These are phyloP conservation scores for Caenorhabditis sulstoni DNA, from an alignment of 2,888 invertebrate genomes.

Conservation along the genomic window DNA sequence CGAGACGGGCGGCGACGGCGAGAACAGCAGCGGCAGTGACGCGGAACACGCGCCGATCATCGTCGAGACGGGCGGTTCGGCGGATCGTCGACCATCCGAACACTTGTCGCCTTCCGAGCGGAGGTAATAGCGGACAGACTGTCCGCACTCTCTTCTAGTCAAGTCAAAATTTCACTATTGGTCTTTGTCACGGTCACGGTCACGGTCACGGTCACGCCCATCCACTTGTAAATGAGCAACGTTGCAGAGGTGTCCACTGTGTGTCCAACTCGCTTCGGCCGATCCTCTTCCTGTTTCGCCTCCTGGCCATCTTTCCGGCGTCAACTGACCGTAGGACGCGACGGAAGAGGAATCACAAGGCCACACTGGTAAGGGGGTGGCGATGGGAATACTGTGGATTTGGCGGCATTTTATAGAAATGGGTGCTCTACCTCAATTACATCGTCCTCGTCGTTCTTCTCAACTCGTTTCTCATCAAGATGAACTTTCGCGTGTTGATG, in stretches of 20 bases:
- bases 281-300: slow-evolving; percentile 66
- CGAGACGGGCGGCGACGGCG: background rate
- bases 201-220: too few species aligned
- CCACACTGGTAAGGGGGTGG: slow-evolving; percentile 21
- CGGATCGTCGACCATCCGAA: background rate
- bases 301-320: slow-evolving; percentile 71
- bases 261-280: slow-evolving; percentile 70
- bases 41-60: slow-evolving; percentile 42
- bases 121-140: too few species aligned
- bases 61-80: background rate
- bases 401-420: slow-evolving; percentile 53
- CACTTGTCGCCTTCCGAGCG: slow-evolving; percentile 27
- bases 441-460: slow-evolving; percentile 64
- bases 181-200: too few species aligned
- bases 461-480: slow-evolving; percentile 70
- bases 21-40: slow-evolving; percentile 26
- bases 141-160: too few species aligned
- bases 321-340: slow-evolving; percentile 43
- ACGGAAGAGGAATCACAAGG: slow-evolving; percentile 22
- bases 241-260: slow-evolving; percentile 69
- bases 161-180: too few species aligned
- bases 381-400: too few species aligned
- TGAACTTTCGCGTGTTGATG: slow-evolving; percentile 64
- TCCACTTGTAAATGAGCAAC: too few species aligned
- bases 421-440: slow-evolving; percentile 61